Base-by-base conservation (phyloP, 1,140 invertebrate genomes). In the Drosophila setifemur region DNA sequence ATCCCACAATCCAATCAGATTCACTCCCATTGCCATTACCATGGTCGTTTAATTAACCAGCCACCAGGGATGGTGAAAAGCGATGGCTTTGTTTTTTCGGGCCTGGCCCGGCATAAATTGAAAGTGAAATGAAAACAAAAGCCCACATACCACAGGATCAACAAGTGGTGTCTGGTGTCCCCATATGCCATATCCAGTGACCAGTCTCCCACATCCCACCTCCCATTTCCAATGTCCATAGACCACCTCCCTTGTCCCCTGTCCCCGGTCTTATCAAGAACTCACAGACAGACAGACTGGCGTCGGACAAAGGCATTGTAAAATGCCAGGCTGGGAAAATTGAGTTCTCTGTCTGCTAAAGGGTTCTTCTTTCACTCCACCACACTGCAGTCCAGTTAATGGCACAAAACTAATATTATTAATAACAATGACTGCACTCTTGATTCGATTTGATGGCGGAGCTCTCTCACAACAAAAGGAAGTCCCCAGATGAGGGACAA, bases 351-450 rank as follows among this genome's bases (percentile, higher is more conserved):
- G 5, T 57, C 8, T 33, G 57, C 52, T 39, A 78, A 72, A 69
- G 69, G 55, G 69, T 61, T 48, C 2, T 21, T 42, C 9, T 9
- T 11, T 14, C 63, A 16, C 7, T 9, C 23, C 26, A 8, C 18
- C 23, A 33, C 14, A 7, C 43, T 45, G 33, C 54, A 44, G 54
- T 37, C 39, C 54, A 44, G 58, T 42, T 55, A 73, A 50, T 26
- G 39, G 49, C 26, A 49, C 52, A 68, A n/a, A 43, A 77, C 57
- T 71, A 74, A 81, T 81, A 70, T 74, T 79, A 81, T 81, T 81
- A 81, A 71, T 74, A 79, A 79, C 66, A 79, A 81, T 71, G 57
- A 60, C 69, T 55, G 76, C 76, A 74, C 37, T 66, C 68, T 49
- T 81, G 44, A 79, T 79, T 79, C 66, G 81, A 79, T 79, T 79